Base-by-base conservation (phyloP, 2,888 invertebrate genomes). In the Acrocyrtus sp. region DNA sequence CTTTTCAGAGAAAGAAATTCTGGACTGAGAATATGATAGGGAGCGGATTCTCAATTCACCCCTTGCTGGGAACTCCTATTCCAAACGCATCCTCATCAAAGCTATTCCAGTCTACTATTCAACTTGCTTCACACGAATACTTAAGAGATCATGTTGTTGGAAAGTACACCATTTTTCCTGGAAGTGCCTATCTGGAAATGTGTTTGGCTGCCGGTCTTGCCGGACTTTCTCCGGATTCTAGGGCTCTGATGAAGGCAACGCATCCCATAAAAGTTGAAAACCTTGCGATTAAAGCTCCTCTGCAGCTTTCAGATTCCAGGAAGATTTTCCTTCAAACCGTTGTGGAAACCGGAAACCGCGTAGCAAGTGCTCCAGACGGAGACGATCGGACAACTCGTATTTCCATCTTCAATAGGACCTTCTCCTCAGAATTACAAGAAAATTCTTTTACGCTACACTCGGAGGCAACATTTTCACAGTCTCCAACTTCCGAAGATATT, bases 151-250 rank as follows among this genome's bases (percentile, higher is more conserved):
- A 73, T 24, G 26, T 41, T 21, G 56, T 73, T 15, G 73, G 68
- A 2, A 34, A 61, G 21, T 26, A 19, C 8, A 39, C 63, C 6
- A 24, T 73, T 1, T 56, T 62, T 57, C 73, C 73, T 2, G 73
- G 67, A 12, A 63, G 67, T 8, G 73, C 22, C 1, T 73, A 47
- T 24, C 6, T 67, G 50, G 73, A 73, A 67, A 73, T 73, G 67
- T 56, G 57, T 45, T 17, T 73, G 4, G 22, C 56, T 12, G 73
- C 67, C 17, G 73, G 73, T 0, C 58, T 43, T 19, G 58, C 34
- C 50, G 47, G 19, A 22, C 12, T 29, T 21, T 22, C 19, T 60
- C 27, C 19, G 5, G 19, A 1, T 27, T 22, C 15, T 24, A 45
- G n/a, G n/a, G 10, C 26, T 61, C n/a, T 54, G 8, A 1, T n/a